These are phyloP conservation scores for Xestia c-nigrum DNA, from an alignment of 2,888 invertebrate genomes.

Conservation along the genomic window DNA sequence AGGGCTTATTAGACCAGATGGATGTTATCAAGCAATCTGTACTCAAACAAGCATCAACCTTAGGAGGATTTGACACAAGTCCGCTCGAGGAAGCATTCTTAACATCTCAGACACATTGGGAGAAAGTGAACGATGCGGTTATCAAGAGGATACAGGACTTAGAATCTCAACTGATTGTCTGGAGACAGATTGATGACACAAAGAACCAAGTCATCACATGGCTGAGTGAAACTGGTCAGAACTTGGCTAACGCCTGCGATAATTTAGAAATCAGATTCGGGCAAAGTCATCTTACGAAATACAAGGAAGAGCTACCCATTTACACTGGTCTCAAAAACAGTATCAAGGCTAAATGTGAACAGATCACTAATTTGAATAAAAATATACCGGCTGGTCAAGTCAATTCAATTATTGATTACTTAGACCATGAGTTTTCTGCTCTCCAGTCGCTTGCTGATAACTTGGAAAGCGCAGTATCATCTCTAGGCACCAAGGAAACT, in stretches of 20 bases:
- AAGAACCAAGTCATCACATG: conserved; percentile 96
- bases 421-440: conserved; percentile 94
- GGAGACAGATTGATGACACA: conserved; percentile 97
- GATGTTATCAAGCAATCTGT: conserved; percentile 94
- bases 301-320: conserved; percentile 95
- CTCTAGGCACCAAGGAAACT: conserved; percentile 94
- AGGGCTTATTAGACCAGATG: conserved; percentile 94
- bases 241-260: conserved; percentile 93
- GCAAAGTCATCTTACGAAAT: conserved; percentile 94
- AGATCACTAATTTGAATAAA: conserved; percentile 94
- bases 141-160: conserved; percentile 94
- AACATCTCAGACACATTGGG: conserved; percentile 92
- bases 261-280: conserved; percentile 96
- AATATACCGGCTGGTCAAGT: conserved; percentile 93
- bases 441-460: conserved; percentile 94
- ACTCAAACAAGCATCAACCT: conserved; percentile 92
- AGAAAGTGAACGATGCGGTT: conserved; percentile 93
- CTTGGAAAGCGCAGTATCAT: conserved; percentile 93
- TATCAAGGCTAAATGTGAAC: conserved; percentile 94
- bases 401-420: conserved; percentile 91
- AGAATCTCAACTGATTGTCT: conserved; percentile 97
- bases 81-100: conserved; percentile 91
- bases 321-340: conserved; percentile 94
- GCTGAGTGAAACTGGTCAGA: conserved; percentile 95
- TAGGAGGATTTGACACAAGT: conserved; percentile 92